Base-by-base conservation (phyloP, 2,113 vertebrate genomes). In the Plestiodon gilberti region DNA sequence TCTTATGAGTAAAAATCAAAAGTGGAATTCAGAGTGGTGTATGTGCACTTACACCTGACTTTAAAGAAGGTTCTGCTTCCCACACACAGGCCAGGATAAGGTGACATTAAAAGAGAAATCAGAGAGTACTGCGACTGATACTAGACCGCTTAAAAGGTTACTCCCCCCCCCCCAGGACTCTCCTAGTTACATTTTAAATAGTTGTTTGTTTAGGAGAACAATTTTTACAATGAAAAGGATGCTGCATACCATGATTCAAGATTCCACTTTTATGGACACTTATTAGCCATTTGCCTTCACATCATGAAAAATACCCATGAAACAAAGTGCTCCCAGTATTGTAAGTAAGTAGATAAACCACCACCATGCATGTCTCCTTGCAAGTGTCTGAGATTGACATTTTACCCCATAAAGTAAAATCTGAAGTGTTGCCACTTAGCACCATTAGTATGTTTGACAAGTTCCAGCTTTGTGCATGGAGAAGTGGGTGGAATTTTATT, bases 171-270 rank as follows among this genome's bases (percentile, higher is more conserved):
- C 43, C 55, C 17, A 57, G 55, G 55, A 14, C 10, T 7, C 5
- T 17, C 9, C 83, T 40, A 3, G 81, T 22, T 81, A 55, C 11
- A 11, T 84, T 28, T 25, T 52, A 80, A 90, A 20, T 0, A 87
- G 65, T n/a, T n/a, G 0, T 17, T 77, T 11, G 2, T 9, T 93
- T 87, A 78, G 69, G 30, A 2, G 62, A 84, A 77, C 14, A 78
- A 62, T 9, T 82, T 88, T 67, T 79, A 7, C 20, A 15, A 40
- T 84, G 43, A 88, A 69, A 75, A 8, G 84, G 52, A 82, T 28
- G 5, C 62, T 82, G 25, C 7, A 67, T n/a, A 40, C 18, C 33
- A 33, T 13, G 22, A 61, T 30, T 30, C 64, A 73, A 20, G 33
- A 55, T 3, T 30, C 62, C 8, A 0, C 55, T 87, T 89, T n/a